Base-by-base conservation (phyloP, 2,888 invertebrate genomes). In the Leptodirus hochenwartii region DNA sequence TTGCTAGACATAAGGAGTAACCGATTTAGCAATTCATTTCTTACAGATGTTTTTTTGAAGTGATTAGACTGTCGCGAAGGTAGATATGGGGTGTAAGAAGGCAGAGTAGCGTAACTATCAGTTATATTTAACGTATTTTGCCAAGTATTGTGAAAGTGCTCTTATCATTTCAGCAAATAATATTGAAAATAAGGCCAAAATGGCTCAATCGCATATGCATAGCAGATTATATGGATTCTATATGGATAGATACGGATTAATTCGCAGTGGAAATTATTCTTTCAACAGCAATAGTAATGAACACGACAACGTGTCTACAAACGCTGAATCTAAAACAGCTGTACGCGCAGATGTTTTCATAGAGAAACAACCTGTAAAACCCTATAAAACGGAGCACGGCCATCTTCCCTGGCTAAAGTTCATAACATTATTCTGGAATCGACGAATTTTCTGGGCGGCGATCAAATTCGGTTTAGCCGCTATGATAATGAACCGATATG, bases 381-480 rank as follows among this genome's bases (percentile, higher is more conserved):
- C 25, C 25, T 9, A 10, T 9, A 6, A 24, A 6, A 9, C 6
- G 11, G 6, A 9, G 6, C 15, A 30, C 15, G 16, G 22, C 25
- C 3, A 26, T 32, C 8, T 17, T 8, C 27, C 27, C 25, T 53
- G 53, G 53, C 37, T 53, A 10, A 39, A 46, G 25, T 42, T 53
- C 25, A 52, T 53, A 30, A 39, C 47, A 12, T 46, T 53, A 41
- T 52, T 53, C 42, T 53, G 50, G 47, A 53, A 49, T 37, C 39
- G 43, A 16, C 39, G 49, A 35, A 50, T 52, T 9, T 43, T 53
- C 41, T 48, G 43, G 37, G 44, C 50, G 11, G 53, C 51, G 14
- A 32, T 51, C 11, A 47, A 50, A 28, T 51, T 53, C 40, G 47
- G 50, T 15, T 38, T 51, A n/a, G 51, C 49, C 10, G 49, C 51